Evolutionary conservation across 2,797 vertebrate species (phyloP).

Genomic region (Spinus pinus): DNA sequence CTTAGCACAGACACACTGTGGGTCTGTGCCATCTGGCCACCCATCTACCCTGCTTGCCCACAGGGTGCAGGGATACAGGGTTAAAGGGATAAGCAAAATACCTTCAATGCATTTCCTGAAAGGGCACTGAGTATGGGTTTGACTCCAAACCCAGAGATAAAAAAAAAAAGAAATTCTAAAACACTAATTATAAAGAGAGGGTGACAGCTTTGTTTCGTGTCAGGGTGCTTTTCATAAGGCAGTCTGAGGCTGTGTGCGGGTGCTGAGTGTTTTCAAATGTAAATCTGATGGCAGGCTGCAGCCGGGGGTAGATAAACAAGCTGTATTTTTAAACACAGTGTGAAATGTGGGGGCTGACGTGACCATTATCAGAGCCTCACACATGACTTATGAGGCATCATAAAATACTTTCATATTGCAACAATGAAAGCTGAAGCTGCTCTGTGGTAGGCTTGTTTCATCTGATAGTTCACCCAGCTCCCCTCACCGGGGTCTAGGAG

Average conservation of each 20-base stretch:
- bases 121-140: neutral
- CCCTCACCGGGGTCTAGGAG: neutral
- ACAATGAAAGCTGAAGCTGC: constrained; percentile 16
- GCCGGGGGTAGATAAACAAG: constrained; percentile 22
- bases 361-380: constrained; percentile 15
- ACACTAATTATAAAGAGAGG: neutral
- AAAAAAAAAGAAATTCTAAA: neutral
- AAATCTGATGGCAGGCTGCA: neutral
- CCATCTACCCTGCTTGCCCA: neutral
- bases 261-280: constrained; percentile 9
- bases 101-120: neutral
- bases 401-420: constrained; percentile 28
- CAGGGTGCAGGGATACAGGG: neutral
- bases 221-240: neutral
- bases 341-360: constrained; percentile 18
- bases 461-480: neutral
- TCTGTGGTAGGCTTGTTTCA: constrained; percentile 34
- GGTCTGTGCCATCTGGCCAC: neutral
- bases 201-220: fast-evolving
- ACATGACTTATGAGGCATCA: constrained; percentile 15
- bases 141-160: neutral
- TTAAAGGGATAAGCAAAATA: neutral
- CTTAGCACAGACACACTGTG: neutral
- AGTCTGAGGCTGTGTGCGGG: neutral
- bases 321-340: neutral